These are phyloP conservation scores for Acanthosepion lycidas DNA, from an alignment of 2,888 invertebrate genomes.

Conservation along the genomic window DNA sequence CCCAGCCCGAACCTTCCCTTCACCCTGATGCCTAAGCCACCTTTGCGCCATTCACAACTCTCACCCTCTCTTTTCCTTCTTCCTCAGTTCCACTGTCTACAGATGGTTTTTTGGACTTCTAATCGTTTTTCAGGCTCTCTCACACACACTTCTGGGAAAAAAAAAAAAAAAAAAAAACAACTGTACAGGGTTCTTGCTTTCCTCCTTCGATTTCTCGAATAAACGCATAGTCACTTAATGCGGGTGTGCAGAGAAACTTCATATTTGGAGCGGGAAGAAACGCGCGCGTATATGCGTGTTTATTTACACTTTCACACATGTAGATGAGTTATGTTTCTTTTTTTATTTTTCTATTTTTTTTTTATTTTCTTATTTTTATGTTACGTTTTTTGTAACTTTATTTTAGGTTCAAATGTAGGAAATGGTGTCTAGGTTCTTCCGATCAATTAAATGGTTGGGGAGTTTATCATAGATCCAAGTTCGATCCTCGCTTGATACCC, in stretches of 20 bases:
- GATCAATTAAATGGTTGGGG: too few relatives aligned
- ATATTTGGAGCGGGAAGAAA: background rate
- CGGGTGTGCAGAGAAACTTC: background rate
- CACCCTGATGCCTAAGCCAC: background rate
- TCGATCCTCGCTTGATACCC: too few relatives aligned
- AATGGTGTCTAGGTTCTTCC: too few relatives aligned
- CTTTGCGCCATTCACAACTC: slow-evolving; percentile 21
- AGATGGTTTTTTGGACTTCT: slow-evolving; percentile 33
- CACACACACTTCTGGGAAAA: background rate
- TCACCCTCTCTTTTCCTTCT: background rate
- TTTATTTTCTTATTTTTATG: too few relatives aligned
- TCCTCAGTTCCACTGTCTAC: background rate
- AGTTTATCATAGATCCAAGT: too few relatives aligned
- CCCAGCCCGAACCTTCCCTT: background rate
- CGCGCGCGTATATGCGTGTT: background rate
- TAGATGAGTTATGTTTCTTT: background rate
- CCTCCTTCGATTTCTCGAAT: background rate
- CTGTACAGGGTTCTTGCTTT: background rate
- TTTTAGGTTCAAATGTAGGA: background rate
- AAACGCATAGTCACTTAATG: background rate
- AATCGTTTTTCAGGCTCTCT: background rate
- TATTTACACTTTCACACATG: background rate
- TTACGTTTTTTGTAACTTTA: background rate
- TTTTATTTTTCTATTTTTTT: background rate
- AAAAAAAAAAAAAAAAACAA: background rate